These are phyloP conservation scores for Cetonia aurata DNA, from an alignment of 2,888 invertebrate species.

Conservation along the genomic window DNA sequence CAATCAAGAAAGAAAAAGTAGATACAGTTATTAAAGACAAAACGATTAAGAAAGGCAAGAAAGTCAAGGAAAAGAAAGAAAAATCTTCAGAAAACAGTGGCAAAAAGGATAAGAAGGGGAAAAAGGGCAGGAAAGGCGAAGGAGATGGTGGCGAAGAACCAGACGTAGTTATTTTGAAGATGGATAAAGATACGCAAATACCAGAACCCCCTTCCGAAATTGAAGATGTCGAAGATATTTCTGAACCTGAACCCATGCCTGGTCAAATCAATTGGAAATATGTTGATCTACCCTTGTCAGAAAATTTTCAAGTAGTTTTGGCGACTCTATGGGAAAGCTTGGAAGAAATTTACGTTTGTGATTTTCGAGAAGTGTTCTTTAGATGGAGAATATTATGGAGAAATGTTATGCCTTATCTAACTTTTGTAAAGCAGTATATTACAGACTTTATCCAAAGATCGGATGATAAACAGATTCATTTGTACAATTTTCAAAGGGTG, in stretches of 20 bases:
- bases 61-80: slow-evolving; percentile 41
- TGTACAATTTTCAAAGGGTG: slow-evolving; percentile 71
- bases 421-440: slow-evolving; percentile 70
- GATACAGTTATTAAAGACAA: slow-evolving; percentile 50
- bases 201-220: slow-evolving; percentile 56
- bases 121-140: slow-evolving; percentile 49
- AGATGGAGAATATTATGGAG: slow-evolving; percentile 70
- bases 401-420: slow-evolving; percentile 71
- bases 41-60: slow-evolving; percentile 46
- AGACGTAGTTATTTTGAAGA: slow-evolving; percentile 51
- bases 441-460: slow-evolving; percentile 70
- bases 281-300: slow-evolving; percentile 59
- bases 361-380: slow-evolving; percentile 71
- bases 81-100: slow-evolving; percentile 41
- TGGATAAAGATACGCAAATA: slow-evolving; percentile 61
- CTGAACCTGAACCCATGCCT: slow-evolving; percentile 53
- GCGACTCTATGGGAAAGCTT: slow-evolving; percentile 66
- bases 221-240: slow-evolving; percentile 43
- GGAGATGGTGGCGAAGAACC: slow-evolving; percentile 45
- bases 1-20: slow-evolving; percentile 44
- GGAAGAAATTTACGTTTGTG: slow-evolving; percentile 67
- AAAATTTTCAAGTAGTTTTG: slow-evolving; percentile 58
- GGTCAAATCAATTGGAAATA: slow-evolving; percentile 64
- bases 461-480: slow-evolving; percentile 71
- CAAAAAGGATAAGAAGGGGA: slow-evolving; percentile 41